Percentiles rank a stretch among this genome's conserved stretches.
These are phyloP conservation scores for Theocolax elegans DNA, from an alignment of 1,140 invertebrate species.

Conservation along the genomic window DNA sequence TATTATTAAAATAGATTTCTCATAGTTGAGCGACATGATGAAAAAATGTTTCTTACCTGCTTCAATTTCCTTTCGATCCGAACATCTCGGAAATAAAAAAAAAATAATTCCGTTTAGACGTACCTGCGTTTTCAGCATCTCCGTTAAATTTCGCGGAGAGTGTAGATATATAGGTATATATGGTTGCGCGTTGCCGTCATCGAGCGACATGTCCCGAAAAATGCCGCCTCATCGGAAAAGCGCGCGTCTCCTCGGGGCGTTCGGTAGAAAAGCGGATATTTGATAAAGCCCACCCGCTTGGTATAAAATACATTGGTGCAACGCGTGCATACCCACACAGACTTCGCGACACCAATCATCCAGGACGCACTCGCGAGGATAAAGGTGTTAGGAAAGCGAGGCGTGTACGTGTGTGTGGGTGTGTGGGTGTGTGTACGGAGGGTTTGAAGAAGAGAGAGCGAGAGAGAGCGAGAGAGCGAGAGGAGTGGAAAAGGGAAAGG, in stretches of 20 bases:
- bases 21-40: too few species aligned
- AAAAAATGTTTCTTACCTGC: too few species aligned
- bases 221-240: not conserved
- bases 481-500: too few species aligned
- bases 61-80: too few species aligned
- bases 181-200: not conserved
- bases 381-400: conserved; percentile 44
- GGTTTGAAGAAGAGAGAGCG: too few species aligned
- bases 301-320: not conserved
- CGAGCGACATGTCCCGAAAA: not conserved
- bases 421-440: conserved; percentile 48
- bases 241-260: not conserved
- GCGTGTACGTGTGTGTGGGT: too few species aligned
- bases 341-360: not conserved
- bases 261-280: not conserved
- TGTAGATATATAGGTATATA: too few species aligned
- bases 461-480: conserved; percentile 47
- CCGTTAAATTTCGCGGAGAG: not conserved
- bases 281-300: not conserved
- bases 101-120: not conserved
- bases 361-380: conserved; percentile 32
- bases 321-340: not conserved
- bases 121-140: too few species aligned
- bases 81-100: too few species aligned
- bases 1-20: too few species aligned